These are phyloP conservation scores for Spinibarbus caldwelli DNA, from an alignment of 2,797 vertebrate genomes.

Conservation along the genomic window DNA sequence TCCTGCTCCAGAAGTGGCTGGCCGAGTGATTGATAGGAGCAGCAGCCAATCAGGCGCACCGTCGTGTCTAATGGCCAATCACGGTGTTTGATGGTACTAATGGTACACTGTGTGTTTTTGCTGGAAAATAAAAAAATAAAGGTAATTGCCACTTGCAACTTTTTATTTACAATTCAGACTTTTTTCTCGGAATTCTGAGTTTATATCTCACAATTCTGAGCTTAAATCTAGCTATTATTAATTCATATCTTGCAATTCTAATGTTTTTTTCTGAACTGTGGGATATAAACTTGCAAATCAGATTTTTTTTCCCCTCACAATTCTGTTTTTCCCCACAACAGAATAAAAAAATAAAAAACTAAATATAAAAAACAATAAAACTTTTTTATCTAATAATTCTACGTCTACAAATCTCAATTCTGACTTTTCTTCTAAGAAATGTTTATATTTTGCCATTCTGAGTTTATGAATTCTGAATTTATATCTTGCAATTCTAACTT, in stretches of 20 bases:
- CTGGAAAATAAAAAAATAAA: not conserved
- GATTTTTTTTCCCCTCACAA: no score
- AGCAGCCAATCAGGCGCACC: conserved; percentile 27
- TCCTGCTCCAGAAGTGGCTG: conserved; percentile 71
- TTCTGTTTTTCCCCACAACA: no score
- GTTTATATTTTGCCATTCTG: not conserved
- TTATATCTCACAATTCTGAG: not conserved
- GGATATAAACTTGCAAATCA: not conserved
- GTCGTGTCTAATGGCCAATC: not conserved
- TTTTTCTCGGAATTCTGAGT: not conserved
- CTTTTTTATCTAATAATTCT: no score
- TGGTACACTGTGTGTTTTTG: no score
- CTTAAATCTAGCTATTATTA: no score
- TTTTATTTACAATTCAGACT: not conserved
- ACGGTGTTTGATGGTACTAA: not conserved
- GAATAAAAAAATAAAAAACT: no score
- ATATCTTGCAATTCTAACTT: not conserved
- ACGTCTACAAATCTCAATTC: no score
- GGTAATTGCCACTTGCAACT: not conserved
- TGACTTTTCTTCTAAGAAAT: no score
- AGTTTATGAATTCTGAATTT: not conserved
- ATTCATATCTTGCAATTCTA: not conserved
- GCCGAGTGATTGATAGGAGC: conserved; percentile 36
- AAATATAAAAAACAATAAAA: no score
- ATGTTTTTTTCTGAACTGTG: not conserved